Evolutionary conservation across 2,113 vertebrate species (phyloP), one percentile per base, ranked within the genome.

Genomic region (Brachionichthys hirsutus): DNA sequence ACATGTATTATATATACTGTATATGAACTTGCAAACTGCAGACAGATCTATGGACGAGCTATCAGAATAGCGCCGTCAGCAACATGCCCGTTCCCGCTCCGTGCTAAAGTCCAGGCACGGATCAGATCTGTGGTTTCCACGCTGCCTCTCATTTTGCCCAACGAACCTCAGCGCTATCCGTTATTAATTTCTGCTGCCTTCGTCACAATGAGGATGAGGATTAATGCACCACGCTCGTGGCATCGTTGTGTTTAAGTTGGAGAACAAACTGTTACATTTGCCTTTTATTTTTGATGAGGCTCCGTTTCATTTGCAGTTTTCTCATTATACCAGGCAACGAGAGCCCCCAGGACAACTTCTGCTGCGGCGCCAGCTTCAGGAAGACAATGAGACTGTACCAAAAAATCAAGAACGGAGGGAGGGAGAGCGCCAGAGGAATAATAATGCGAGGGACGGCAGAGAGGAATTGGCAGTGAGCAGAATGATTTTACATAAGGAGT

Each of bases 211-310:
- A 58, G 13, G n/a, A 57, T 30, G 20, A 50, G 46, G 51, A 74
- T 58, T 60, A 68, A 73, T 62, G 40, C 34, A 2, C 42, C 30
- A 54, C n/a, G 15, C 44, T 20, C 12, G 0, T 18, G 1, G 24
- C 12, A 42, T 70, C 45, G 63, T 75, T 60, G 43, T 70, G 64
- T 78, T 76, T 64, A 67, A 51, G 41, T 65, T 15, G 11, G 35
- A 64, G 59, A 64, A 75, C 38, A 42, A 65, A 38, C 68, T 54
- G 36, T 52, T 70, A 13, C 45, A 51, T 73, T 63, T 62, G 34
- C 59, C 44, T 54, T 74, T 73, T 67, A 70, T 74, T 67, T 77
- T 70, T 70, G 57, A 70, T 63, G 65, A 56, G 42, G 54, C 24
- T 38, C 51, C n/a, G 20, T 53, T 61, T 65, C 24, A n/a, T 71